A percentile compares a stretch with the other conserved stretches of the same genome.
phyloP scores from a whole-genome alignment of 2,888 invertebrate genomes.

The Tholera decimalis region DNA sequence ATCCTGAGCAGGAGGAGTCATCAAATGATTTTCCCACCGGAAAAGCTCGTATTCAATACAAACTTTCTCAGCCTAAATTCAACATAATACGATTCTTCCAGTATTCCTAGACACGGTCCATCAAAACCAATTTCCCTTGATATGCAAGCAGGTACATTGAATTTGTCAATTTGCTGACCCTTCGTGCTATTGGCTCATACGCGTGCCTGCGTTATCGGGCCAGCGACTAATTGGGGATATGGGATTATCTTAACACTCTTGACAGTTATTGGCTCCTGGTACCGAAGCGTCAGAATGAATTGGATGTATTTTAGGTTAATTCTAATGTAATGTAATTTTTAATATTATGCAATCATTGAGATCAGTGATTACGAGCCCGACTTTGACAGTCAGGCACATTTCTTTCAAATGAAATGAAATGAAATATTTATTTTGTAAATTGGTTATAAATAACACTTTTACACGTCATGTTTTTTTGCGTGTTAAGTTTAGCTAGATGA shows the following conservation, averaged over 20 bases:
- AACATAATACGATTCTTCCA: neutral
- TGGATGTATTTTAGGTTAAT: neutral
- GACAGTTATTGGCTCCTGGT: constrained; percentile 5
- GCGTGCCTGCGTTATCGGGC: constrained; percentile 6
- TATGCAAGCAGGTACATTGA: constrained; percentile 23
- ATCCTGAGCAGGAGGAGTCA: no score
- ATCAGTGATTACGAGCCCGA: no score
- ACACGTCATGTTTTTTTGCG: no score
- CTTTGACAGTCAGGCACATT: no score
- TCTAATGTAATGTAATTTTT: no score
- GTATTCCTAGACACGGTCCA: neutral
- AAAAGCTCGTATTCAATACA: neutral
- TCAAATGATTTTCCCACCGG: no score
- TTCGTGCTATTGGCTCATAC: constrained; percentile 9
- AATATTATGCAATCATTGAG: no score
- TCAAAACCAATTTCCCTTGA: constrained; percentile 24
- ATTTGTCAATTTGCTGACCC: constrained; percentile 33
- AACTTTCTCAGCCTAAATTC: neutral
- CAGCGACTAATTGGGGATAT: constrained; percentile 31
- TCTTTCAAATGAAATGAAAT: no score
- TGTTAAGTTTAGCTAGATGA: no score
- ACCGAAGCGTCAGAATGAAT: neutral
- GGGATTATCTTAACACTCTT: constrained; percentile 25
- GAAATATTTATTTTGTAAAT: no score
- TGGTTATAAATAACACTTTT: no score